Conservation (phyloP, 2,113 vertebrate species). For the Meleagris gallopavo region DNA sequence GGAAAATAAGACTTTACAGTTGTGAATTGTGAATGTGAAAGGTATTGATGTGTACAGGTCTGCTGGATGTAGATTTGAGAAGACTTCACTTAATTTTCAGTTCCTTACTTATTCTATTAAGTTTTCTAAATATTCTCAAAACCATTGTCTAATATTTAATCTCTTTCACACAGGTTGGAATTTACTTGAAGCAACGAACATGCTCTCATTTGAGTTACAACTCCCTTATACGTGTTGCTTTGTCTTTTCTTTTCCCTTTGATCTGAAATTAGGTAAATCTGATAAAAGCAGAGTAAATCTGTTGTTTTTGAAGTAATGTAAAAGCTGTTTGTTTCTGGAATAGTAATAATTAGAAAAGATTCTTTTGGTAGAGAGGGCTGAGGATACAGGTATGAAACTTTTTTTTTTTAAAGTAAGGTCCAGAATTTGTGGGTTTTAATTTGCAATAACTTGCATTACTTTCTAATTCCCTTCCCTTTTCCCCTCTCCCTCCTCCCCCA, state of each 20-base stretch:
- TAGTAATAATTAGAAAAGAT: not conserved
- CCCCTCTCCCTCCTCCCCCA: rapidly evolving
- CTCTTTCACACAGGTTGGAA: not conserved
- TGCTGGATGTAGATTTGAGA: not conserved
- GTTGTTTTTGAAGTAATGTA: not conserved
- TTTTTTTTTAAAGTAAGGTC: not conserved
- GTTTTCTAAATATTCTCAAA: not conserved
- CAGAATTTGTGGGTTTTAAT: not conserved
- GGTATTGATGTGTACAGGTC: not conserved
- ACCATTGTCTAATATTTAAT: not conserved
- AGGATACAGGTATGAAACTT: not conserved
- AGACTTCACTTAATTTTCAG: not conserved
- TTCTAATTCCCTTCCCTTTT: not conserved
- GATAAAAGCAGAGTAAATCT: not conserved
- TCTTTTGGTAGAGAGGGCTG: not conserved
- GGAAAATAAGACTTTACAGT: not conserved
- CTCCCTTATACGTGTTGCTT: not conserved
- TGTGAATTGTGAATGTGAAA: not conserved
- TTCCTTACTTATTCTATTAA: not conserved
- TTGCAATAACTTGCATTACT: not conserved
- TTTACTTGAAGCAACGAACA: not conserved
- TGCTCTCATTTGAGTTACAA: not conserved
- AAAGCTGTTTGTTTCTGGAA: not conserved
- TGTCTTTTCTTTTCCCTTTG: not conserved
- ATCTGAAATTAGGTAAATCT: not conserved